A percentile compares a stretch with the other conserved stretches of the same genome.
phyloP scores from a whole-genome alignment of 2,888 invertebrate species.

The Cylindroiulus punctatus region DNA sequence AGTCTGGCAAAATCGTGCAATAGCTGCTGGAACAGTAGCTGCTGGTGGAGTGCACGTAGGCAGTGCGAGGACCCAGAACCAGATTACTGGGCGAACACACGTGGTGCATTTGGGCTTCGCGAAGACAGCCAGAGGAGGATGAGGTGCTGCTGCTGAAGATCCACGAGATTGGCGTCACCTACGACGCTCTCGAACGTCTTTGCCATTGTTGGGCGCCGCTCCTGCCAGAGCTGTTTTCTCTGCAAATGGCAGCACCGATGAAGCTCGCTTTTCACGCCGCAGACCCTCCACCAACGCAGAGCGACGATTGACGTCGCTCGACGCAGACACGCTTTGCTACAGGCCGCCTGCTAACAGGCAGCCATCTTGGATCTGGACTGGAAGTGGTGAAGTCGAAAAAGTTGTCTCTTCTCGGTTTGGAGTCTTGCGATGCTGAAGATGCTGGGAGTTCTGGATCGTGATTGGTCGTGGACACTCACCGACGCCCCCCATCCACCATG shows the following conservation, averaged over 20 bases:
- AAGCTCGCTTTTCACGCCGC: conserved; percentile 8
- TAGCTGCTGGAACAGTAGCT: conserved; percentile 21
- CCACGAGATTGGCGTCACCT: conserved; percentile 7
- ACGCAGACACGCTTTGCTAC: too few relatives aligned
- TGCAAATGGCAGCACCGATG: neutral
- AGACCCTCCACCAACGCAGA: neutral
- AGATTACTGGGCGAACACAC: neutral
- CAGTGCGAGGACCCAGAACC: neutral
- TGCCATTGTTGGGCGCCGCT: neutral
- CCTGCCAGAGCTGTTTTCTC: neutral
- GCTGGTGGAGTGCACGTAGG: neutral
- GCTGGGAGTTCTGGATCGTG: too few relatives aligned
- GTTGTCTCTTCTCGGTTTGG: too few relatives aligned
- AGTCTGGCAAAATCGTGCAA: conserved; percentile 32
- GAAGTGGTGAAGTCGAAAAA: too few relatives aligned
- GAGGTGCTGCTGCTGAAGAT: neutral
- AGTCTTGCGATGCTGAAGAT: too few relatives aligned
- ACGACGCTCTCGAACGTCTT: neutral
- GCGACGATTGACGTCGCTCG: neutral
- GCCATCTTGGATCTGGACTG: too few relatives aligned
- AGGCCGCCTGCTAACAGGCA: neutral
- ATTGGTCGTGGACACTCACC: too few relatives aligned
- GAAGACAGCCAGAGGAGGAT: neutral
- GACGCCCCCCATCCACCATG: too few relatives aligned
- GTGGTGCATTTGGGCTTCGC: neutral